phyloP scores from a whole-genome alignment of 30 jellyfish, hydroid and myxozoan genomes.

The Mastigias papua region DNA sequence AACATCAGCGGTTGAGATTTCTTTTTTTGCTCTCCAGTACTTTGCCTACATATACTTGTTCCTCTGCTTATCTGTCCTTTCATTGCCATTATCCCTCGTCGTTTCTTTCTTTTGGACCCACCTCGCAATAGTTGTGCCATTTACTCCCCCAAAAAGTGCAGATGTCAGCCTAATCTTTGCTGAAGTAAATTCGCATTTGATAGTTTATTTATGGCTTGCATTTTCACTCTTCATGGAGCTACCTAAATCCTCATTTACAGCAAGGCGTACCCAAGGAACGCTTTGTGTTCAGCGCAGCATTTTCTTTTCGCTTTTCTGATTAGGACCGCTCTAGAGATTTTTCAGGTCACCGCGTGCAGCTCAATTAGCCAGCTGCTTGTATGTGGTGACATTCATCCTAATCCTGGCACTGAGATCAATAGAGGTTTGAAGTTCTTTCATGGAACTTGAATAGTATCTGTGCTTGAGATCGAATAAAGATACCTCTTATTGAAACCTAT shows the following conservation, averaged over 20 bases:
- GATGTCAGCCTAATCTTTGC: conserved; percentile 39
- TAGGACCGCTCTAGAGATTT: conserved; percentile 40
- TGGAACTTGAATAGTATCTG: conserved; percentile 12
- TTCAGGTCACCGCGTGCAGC: conserved; percentile 17
- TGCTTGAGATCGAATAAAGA: conserved; percentile 27
- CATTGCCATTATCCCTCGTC: conserved; percentile 30
- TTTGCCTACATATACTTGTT: conserved; percentile 18
- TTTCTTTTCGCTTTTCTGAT: conserved; percentile 40
- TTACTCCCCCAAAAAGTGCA: conserved; percentile 38
- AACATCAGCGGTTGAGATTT: conserved; percentile 33
- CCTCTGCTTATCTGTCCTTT: conserved; percentile 22
- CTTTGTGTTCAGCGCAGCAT: conserved; percentile 37
- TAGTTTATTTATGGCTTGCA: conserved; percentile 25
- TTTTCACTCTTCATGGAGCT: conserved; percentile 30
- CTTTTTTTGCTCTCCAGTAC: neutral
- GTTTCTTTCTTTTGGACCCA: conserved; percentile 42
- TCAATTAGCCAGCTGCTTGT: conserved; percentile 30
- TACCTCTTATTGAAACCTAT: conserved; percentile 48
- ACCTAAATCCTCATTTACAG: conserved; percentile 46
- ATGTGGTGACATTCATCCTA: conserved; percentile 49
- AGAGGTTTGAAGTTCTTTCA: conserved; percentile 37
- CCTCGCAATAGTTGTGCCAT: conserved; percentile 46
- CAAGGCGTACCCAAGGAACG: conserved; percentile 45
- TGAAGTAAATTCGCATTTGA: conserved; percentile 30
- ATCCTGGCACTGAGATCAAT: conserved; percentile 47